Evolutionary conservation across 2,888 invertebrate species (phyloP), one percentile per base, ranked within the genome.

Genomic region (Archaeoteleia sp.): DNA sequence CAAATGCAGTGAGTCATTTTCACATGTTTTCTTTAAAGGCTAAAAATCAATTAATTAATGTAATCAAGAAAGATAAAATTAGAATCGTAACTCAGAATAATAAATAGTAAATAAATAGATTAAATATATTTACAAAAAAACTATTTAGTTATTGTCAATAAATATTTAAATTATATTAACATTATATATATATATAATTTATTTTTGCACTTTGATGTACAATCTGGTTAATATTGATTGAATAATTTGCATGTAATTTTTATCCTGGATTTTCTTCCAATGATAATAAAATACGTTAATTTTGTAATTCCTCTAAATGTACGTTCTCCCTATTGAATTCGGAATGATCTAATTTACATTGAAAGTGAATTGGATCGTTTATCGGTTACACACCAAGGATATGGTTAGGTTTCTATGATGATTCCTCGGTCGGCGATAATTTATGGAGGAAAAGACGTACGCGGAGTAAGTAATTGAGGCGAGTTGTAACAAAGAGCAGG

Each of bases 361-460:
- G 13, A 23, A 45, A 13, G 20, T 40, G 27, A 39, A 40, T 49
- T 30, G 10, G 34, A 58, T 34, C 35, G 49, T 58, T 49, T 42
- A 58, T 58, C 25, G 58, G 34, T 35, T 34, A 29, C 40, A 30
- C 12, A n/a, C 20, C 15, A 34, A 13, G 29, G 42, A 35, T 46
- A 30, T 10, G 32, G 40, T 10, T 13, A 20, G 58, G 40, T 49
- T 58, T 34, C 48, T 27, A 34, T 48, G 42, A 48, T 40, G 48
- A 58, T 42, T 49, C 48, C 27, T 25, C 12, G 20, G 34, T 42
- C 34, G 42, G 13, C 48, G 42, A 49, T 58, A 49, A 58, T 58
- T 48, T 57, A 48, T 57, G 57, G 43, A 34, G n/a, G 9, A n/a
- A 20, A 14, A 35, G 35, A n/a, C n/a, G 13, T 25, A 17, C 34